A percentile compares a stretch with the other conserved stretches of the same genome.
These are phyloP conservation scores for Drosophila antonietae DNA, from an alignment of 2,888 invertebrate species.

Conservation along the genomic window DNA sequence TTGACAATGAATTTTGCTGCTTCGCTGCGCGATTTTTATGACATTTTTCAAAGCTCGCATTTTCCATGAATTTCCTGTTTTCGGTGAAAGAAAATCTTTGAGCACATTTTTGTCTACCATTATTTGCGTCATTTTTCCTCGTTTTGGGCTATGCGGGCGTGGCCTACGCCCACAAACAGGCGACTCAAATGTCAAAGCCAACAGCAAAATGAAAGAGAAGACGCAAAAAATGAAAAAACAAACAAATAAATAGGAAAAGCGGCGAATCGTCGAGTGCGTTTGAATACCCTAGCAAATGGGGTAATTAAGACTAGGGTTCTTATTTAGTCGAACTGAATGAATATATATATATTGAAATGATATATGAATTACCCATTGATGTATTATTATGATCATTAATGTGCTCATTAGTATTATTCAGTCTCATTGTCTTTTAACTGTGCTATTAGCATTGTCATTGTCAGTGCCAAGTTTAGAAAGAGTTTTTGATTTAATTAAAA, in stretches of 20 bases:
- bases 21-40: not conserved
- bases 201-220: not conserved
- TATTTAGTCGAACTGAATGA: no score
- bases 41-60: not conserved
- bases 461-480: no score
- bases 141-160: conserved; percentile 20
- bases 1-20: not conserved
- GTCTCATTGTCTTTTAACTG: no score
- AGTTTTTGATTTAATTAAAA: no score
- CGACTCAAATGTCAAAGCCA: conserved; percentile 40
- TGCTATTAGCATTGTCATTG: no score
- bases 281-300: not conserved
- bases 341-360: no score
- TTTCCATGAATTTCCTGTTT: conserved; percentile 1
- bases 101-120: not conserved
- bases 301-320: not conserved
- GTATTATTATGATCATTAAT: no score
- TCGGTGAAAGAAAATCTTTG: not conserved
- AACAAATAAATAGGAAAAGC: conserved; percentile 5
- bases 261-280: not conserved
- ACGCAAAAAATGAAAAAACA: not conserved
- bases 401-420: no score
- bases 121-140: conserved; percentile 39
- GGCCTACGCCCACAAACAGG: conserved; percentile 10
- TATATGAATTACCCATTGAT: no score